phyloP scores from a whole-genome alignment of 2,888 invertebrate genomes.

The Epinotia demarniana region DNA sequence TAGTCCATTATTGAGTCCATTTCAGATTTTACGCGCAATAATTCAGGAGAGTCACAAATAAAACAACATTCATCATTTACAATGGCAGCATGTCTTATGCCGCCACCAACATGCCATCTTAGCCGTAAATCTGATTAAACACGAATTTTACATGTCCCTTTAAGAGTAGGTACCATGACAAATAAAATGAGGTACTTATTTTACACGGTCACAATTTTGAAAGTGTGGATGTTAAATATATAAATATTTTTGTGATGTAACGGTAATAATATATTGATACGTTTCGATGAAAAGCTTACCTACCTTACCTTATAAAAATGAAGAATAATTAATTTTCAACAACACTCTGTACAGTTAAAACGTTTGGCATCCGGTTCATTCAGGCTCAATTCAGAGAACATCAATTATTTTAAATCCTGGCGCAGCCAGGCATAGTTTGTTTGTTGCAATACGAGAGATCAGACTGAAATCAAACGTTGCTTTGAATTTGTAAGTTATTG shows the following conservation, averaged over 20 bases:
- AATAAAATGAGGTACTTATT: no score
- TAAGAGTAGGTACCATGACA: no score
- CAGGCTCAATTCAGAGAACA: slow-evolving; percentile 59
- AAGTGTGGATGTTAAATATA: no score
- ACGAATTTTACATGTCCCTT: no score
- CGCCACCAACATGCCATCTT: no score
- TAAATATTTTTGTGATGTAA: no score
- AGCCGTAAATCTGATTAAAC: no score
- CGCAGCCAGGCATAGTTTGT: slow-evolving; percentile 52
- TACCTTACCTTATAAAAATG: slow-evolving; percentile 17
- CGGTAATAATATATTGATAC: not conserved
- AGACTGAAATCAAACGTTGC: slow-evolving; percentile 49
- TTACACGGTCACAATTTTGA: no score
- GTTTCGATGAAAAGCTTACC: not conserved
- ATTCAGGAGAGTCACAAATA: no score
- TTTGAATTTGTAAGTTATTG: slow-evolving; percentile 59
- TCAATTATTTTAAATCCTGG: slow-evolving; percentile 64
- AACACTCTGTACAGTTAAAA: slow-evolving; percentile 6
- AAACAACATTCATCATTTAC: no score
- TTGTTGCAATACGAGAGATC: slow-evolving; percentile 46
- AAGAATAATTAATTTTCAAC: slow-evolving; percentile 11
- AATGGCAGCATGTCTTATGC: no score
- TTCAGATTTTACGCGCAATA: no score
- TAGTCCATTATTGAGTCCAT: not conserved
- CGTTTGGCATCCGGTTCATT: slow-evolving; percentile 52